phyloP scores from a whole-genome alignment of 2,113 vertebrate species.

The Anas platyrhynchos region DNA sequence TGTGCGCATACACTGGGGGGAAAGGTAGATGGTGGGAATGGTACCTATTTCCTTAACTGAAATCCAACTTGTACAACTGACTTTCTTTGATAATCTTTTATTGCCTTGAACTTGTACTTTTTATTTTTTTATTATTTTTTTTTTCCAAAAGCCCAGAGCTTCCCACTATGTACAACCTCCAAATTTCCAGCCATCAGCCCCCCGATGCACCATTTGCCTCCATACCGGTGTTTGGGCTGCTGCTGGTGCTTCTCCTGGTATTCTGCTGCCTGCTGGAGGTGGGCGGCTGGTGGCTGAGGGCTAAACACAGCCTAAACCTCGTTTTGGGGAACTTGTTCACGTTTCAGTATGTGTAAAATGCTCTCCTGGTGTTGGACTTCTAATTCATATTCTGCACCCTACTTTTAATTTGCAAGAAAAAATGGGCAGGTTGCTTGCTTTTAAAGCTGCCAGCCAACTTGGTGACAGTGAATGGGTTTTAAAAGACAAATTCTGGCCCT shows the following conservation, averaged over 20 bases:
- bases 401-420: not conserved
- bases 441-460: not conserved
- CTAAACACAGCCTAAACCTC: not conserved
- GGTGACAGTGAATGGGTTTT: no score
- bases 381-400: not conserved
- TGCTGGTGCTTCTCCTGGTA: no score
- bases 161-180: not conserved
- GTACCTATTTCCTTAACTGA: not conserved
- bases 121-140: not conserved
- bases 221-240: accelerated
- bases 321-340: not conserved
- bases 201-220: not conserved
- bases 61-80: not conserved
- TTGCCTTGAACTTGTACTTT: not conserved
- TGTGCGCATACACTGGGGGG: not conserved
- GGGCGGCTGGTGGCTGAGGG: not conserved
- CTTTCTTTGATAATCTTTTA: not conserved
- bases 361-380: not conserved
- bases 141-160: not conserved
- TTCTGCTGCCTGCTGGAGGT: not conserved
- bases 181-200: not conserved
- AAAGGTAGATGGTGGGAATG: not conserved
- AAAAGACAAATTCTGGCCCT: not conserved
- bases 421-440: not conserved
- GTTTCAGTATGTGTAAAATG: not conserved